Conservation (phyloP, 1,140 invertebrate species). For the Aporrectodea caliginosa region DNA sequence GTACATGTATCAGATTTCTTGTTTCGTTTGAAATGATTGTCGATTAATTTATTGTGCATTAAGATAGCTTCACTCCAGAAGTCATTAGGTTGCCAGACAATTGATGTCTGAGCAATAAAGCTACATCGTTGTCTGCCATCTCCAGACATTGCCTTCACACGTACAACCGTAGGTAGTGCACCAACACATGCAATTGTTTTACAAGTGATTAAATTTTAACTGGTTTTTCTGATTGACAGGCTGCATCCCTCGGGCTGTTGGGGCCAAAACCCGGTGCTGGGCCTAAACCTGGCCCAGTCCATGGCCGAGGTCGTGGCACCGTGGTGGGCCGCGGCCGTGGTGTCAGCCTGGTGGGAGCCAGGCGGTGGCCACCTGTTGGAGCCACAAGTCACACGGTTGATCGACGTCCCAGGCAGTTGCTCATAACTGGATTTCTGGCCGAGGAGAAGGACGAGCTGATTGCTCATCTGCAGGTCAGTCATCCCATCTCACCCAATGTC, state of each 20-base stretch:
- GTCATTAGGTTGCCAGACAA: no score
- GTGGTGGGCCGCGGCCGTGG: slow-evolving; percentile 28
- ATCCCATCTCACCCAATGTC: no score
- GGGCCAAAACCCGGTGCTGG: slow-evolving; percentile 27
- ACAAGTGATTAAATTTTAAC: no score
- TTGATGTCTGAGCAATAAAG: no score
- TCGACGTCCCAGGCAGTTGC: slow-evolving; percentile 72
- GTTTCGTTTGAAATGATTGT: no score
- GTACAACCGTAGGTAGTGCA: no score
- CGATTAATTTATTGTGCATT: no score
- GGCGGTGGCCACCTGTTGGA: neutral
- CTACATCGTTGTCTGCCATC: no score
- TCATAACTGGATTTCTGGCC: slow-evolving; percentile 72
- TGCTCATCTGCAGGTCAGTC: slow-evolving; percentile 68
- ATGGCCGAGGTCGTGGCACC: slow-evolving; percentile 30
- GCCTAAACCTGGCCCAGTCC: neutral
- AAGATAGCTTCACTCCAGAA: no score
- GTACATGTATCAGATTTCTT: no score
- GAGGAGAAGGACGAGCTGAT: slow-evolving; percentile 69
- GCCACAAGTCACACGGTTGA: slow-evolving; percentile 64
- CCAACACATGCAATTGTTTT: no score
- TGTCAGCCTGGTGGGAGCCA: slow-evolving; percentile 31
- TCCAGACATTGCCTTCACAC: no score
- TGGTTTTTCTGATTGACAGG: slow-evolving; percentile 39
- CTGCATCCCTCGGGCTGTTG: slow-evolving; percentile 46